Percentiles rank a stretch among this genome's conserved stretches.
phyloP scores from a whole-genome alignment of 2,888 invertebrate genomes.

The Noctua janthe region DNA sequence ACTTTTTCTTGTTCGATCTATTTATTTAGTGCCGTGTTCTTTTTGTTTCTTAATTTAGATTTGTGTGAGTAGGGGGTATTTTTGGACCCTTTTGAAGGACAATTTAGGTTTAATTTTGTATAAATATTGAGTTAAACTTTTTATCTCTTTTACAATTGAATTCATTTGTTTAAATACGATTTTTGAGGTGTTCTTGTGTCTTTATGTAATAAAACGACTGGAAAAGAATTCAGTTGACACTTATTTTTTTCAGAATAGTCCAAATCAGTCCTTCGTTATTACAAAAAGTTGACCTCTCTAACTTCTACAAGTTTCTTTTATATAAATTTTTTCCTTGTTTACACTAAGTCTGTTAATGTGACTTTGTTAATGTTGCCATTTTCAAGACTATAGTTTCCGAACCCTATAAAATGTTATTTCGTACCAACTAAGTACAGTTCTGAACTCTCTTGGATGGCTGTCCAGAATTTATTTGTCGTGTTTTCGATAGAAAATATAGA shows the following conservation, averaged over 20 bases:
- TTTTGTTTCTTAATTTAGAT: conserved; percentile 14
- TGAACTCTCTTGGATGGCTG: conserved; percentile 63
- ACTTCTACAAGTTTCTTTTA: not conserved
- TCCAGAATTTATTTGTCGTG: conserved; percentile 61
- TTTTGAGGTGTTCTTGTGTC: not conserved
- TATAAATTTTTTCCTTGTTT: conserved; percentile 46
- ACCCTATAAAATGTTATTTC: conserved; percentile 69
- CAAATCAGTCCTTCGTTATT: not conserved
- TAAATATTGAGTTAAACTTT: not conserved
- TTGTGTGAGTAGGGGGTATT: not conserved
- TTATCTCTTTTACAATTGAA: not conserved
- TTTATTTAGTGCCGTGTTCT: conserved; percentile 15
- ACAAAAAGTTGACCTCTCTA: not conserved
- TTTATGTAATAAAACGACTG: not conserved
- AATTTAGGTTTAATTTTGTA: conserved; percentile 9
- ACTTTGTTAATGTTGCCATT: conserved; percentile 62
- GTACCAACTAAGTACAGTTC: conserved; percentile 67
- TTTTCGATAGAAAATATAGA: conserved; percentile 49
- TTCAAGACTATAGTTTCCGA: conserved; percentile 60
- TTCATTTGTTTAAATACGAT: conserved; percentile 7
- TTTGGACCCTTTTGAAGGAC: not conserved
- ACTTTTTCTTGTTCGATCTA: conserved; percentile 15
- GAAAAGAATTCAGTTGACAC: not conserved
- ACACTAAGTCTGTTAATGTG: conserved; percentile 42
- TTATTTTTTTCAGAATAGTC: not conserved